Conservation (phyloP, 2,797 vertebrate genomes). For the Propithecus perrieri region DNA sequence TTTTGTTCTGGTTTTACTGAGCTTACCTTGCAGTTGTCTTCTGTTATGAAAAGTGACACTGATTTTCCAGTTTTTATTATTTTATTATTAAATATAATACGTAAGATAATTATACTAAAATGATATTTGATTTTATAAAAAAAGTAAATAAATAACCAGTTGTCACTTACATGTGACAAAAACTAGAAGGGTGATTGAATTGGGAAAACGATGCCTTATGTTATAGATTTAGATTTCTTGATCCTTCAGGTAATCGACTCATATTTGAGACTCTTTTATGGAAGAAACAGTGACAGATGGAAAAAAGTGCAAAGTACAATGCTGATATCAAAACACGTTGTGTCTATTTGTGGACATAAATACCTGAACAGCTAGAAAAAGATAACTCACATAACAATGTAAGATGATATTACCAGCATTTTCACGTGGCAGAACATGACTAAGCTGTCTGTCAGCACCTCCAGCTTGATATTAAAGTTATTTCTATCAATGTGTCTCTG, state of each 20-base stretch:
- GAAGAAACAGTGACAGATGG: background rate
- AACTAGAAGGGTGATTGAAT: background rate
- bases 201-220: background rate
- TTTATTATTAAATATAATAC: background rate
- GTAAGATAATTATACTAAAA: background rate
- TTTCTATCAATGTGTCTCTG: background rate
- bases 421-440: background rate
- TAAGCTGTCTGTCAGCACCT: conserved; percentile 17
- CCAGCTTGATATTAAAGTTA: background rate
- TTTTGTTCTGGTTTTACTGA: background rate
- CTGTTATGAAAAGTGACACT: background rate
- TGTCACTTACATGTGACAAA: background rate
- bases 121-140: background rate
- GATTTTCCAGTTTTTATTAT: background rate
- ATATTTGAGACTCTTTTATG: background rate
- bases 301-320: background rate
- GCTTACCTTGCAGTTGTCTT: background rate
- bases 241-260: background rate
- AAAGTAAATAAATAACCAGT: background rate
- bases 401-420: background rate
- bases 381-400: background rate
- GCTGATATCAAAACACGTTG: conserved; percentile 30
- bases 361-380: background rate
- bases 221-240: background rate
- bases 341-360: conserved; percentile 17